Base-by-base conservation (phyloP, 2,888 invertebrate genomes). In the Caradrina clavipalpis region DNA sequence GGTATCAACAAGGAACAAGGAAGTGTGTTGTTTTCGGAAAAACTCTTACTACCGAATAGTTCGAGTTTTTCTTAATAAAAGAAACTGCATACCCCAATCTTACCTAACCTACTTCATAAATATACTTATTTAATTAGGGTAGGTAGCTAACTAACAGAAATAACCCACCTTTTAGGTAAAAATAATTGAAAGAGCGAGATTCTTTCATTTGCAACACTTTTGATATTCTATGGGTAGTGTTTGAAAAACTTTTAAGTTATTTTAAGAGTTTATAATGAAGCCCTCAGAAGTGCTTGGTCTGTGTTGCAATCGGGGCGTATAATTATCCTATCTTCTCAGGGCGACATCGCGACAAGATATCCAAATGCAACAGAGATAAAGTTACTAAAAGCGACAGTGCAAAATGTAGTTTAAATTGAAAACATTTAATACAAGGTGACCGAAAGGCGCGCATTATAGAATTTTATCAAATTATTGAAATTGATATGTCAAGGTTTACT, bases 401-500 rank as follows among this genome's bases (percentile, higher is more conserved):
- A 50, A 53, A 39, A 53, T 59, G 57, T 17, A 26, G 19, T 39
- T 55, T 8, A 26, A 35, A 64, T 65, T 57, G 11, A 19, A 42
- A 59, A 26, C 11, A 74, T 72, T 70, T 2, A 56, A 63, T 31
- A 47, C 81, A 78, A 81, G 74, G 83, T 70, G 54, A 70, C 63
- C 13, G 67, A 78, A 83, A 67, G 59, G 62, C 13, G 53, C n/a
- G n/a, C 17, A 58, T 54, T 70, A 31, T 50, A 22, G n/a, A 45
- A 42, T 58, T 66, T 39, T 50, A 67, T 67, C 8, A 22, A 62
- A 57, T 54, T 22, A 22, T 57, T 35, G 0, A 39, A 8, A 49
- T 0, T 22, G 21, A 73, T 78, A 74, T 83, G 71, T 57, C 83
- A 80, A 78, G 80, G 80, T 19, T 67, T 19, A 7, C 7, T n/a